These are phyloP conservation scores for Typhlomys cinereus DNA, from an alignment of 2,113 vertebrate genomes.

Conservation along the genomic window DNA sequence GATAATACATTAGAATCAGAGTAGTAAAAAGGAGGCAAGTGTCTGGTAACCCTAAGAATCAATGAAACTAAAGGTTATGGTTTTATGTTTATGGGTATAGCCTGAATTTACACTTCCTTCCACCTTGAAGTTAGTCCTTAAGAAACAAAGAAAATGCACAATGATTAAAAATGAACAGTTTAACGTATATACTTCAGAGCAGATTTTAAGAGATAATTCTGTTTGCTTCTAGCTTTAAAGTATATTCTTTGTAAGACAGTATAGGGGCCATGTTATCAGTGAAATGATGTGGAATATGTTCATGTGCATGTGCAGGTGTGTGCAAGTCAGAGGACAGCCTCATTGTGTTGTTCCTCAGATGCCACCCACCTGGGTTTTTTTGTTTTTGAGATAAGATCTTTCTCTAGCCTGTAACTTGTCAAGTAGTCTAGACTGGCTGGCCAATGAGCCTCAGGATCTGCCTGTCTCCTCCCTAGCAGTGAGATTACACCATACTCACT, in stretches of 20 bases:
- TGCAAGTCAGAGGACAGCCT: too few species aligned
- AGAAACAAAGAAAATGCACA: not conserved
- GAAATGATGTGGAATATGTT: not conserved
- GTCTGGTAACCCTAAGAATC: not conserved
- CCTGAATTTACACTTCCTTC: not conserved
- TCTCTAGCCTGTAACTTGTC: too few species aligned
- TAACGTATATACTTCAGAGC: not conserved
- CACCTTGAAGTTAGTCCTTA: not conserved
- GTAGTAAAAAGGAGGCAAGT: constrained; percentile 39
- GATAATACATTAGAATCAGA: constrained; percentile 34
- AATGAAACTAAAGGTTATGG: not conserved
- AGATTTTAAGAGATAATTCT: constrained; percentile 23
- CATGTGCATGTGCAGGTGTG: too few species aligned
- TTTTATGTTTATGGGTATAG: constrained; percentile 8
- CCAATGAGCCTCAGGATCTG: too few species aligned
- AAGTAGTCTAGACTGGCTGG: too few species aligned
- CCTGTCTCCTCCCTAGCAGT: too few species aligned
- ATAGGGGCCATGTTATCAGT: not conserved
- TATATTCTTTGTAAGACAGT: constrained; percentile 1
- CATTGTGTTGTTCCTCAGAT: too few species aligned
- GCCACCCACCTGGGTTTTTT: not conserved
- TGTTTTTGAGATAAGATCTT: not conserved
- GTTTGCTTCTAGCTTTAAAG: not conserved
- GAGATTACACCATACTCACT: too few species aligned
- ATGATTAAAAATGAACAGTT: not conserved